A percentile compares a stretch with the other conserved stretches of the same genome.
Conservation (phyloP, 37 sponge, comb jelly and placozoan genomes). For the Axinella damicornis region DNA sequence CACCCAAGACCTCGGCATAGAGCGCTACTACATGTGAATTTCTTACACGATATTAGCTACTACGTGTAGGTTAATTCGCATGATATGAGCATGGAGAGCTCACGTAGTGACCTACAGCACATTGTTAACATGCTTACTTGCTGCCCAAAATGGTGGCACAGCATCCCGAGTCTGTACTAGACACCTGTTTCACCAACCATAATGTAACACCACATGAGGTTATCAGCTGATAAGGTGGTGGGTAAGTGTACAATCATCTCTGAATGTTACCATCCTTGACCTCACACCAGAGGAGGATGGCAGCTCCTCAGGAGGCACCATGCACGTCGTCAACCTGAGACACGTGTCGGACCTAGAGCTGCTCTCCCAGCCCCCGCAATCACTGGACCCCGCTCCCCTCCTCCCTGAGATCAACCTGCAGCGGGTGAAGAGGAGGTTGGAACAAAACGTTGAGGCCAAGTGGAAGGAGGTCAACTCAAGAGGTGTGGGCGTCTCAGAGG, state of each 20-base stretch:
- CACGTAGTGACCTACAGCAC: no score
- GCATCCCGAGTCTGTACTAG: no score
- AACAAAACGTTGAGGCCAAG: constrained; percentile 23
- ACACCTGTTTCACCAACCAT: no score
- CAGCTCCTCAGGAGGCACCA: neutral
- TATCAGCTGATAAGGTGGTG: no score
- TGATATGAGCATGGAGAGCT: no score
- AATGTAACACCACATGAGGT: no score
- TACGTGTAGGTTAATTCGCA: no score
- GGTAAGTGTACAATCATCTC: neutral
- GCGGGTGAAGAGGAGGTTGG: constrained; percentile 35
- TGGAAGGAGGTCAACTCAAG: constrained; percentile 19
- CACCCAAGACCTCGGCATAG: no score
- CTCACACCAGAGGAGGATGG: neutral
- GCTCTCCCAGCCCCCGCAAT: neutral
- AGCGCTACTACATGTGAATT: no score
- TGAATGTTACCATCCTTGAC: neutral
- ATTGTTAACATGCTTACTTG: no score
- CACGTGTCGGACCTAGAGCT: constrained; percentile 42
- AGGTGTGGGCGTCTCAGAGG: constrained; percentile 43
- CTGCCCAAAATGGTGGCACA: no score
- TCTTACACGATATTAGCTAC: no score
- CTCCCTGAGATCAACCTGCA: constrained; percentile 25
- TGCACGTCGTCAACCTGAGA: constrained; percentile 48
- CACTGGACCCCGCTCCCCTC: neutral